Evolutionary conservation across 2,797 vertebrate species (phyloP), one percentile per base, ranked within the genome.

Genomic region (Pangasius mekongensis): DNA sequence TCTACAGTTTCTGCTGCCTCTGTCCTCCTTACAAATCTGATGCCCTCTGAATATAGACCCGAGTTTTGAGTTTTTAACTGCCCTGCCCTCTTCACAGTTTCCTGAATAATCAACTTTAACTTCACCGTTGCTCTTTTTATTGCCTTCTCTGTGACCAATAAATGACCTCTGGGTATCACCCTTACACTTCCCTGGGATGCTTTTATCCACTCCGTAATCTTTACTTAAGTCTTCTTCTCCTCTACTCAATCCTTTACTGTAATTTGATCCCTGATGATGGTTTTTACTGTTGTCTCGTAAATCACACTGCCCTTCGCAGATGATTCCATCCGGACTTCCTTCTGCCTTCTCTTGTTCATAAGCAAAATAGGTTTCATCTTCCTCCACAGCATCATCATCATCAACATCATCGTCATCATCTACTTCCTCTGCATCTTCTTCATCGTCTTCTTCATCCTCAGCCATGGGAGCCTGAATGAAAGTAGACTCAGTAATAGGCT

Each of bases 311-410:
- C 85, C 83, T 82, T 60, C 90, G 56, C 83, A 91, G 92, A 84
- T 92, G 27, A 85, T 91, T 14, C 94, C 95, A 85, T 97, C 97
- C 87, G 97, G 96, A 89, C 95, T 97, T 87, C 96, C 96, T 81
- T 95, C 94, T 47, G 93, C 91, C 88, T 96, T 94, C 66, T 95
- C 94, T 66, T 91, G 93, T 10, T 94, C 92, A 39, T 89, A 91
- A 60, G 93, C 91, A 91, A 95, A 94, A 90, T 94, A 94, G 3
- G 80, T 64, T 20, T 88, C 84, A 24, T 88, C 84, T 22, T 84
- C 84, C 24, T 88, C 84, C 36, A 36, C 87, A 20, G 69, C 84
- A 90, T 92, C 88, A 92, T 93, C 90, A 7, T 88, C 91, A 11
- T 94, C 93, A 62, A 87, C 91, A 85, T 93, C 91, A 16, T 91